Conservation (phyloP, 2,888 invertebrate species). For the Agrotis ipsilon region DNA sequence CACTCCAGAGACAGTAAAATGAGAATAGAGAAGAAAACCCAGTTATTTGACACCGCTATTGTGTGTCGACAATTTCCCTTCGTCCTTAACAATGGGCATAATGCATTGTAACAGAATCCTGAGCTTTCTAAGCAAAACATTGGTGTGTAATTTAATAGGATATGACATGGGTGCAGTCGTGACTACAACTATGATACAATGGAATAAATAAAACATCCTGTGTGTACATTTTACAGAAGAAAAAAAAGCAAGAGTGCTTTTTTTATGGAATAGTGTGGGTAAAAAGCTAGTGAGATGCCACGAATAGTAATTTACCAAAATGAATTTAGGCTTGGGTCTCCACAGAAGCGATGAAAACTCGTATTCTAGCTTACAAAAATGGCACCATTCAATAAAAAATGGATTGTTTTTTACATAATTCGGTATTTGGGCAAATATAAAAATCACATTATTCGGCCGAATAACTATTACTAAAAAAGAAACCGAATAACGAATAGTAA, state of each 20-base stretch:
- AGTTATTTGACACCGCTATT: conserved; percentile 53
- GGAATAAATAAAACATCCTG: not conserved
- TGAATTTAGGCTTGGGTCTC: too few species aligned
- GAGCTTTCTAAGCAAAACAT: conserved; percentile 60
- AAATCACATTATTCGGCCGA: too few species aligned
- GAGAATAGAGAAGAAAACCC: conserved; percentile 32
- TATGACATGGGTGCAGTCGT: conserved; percentile 23
- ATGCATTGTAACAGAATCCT: conserved; percentile 54
- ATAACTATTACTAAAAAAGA: too few species aligned
- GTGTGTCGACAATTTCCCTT: conserved; percentile 50
- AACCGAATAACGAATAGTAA: too few species aligned
- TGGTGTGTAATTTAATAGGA: conserved; percentile 48
- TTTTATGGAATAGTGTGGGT: not conserved
- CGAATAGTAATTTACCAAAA: too few species aligned
- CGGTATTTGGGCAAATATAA: too few species aligned
- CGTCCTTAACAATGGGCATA: conserved; percentile 43
- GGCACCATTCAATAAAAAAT: too few species aligned
- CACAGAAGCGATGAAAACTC: too few species aligned
- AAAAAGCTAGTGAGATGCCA: not conserved
- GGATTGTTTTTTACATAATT: too few species aligned
- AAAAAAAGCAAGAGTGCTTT: too few species aligned
- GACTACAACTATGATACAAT: not conserved
- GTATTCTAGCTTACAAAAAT: too few species aligned
- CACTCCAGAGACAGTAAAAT: conserved; percentile 13
- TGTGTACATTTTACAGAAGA: conserved; percentile 1